These are phyloP conservation scores for Meloidogyne exigua DNA, from an alignment of 1,140 invertebrate genomes.

Conservation along the genomic window DNA sequence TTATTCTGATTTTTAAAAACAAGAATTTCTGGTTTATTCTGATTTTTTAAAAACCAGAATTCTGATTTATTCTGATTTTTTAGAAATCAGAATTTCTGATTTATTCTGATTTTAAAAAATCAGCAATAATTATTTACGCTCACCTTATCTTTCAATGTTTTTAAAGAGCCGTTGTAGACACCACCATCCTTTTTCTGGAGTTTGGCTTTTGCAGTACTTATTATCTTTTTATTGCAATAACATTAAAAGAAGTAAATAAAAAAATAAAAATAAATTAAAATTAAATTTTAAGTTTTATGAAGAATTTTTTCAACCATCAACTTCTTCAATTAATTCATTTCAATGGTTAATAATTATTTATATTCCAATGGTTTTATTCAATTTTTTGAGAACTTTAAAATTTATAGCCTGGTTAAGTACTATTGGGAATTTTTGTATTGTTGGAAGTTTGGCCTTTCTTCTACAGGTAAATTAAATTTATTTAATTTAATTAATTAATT, in stretches of 20 bases:
- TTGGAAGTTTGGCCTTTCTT: constrained; percentile 50
- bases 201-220: constrained; percentile 58
- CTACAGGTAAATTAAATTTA: constrained; percentile 45
- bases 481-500: neutral
- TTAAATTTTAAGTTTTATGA: constrained; percentile 35
- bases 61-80: neutral
- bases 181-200: constrained; percentile 43
- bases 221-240: constrained; percentile 54
- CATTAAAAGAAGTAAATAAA: constrained; percentile 44
- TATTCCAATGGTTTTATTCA: constrained; percentile 42
- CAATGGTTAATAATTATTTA: constrained; percentile 41
- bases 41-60: neutral
- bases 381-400: constrained; percentile 38
- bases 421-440: constrained; percentile 55
- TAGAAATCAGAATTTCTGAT: too few relatives aligned
- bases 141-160: too few relatives aligned
- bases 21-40: too few relatives aligned
- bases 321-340: neutral
- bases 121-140: neutral
- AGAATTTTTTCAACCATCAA: constrained; percentile 26
- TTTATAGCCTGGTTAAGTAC: constrained; percentile 39
- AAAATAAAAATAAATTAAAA: neutral
- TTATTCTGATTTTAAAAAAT: neutral
- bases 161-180: constrained; percentile 34
- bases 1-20: neutral